Evolutionary conservation across 2,797 vertebrate genomes (phyloP).

Genomic region (Peromyscus melanophrys): DNA sequence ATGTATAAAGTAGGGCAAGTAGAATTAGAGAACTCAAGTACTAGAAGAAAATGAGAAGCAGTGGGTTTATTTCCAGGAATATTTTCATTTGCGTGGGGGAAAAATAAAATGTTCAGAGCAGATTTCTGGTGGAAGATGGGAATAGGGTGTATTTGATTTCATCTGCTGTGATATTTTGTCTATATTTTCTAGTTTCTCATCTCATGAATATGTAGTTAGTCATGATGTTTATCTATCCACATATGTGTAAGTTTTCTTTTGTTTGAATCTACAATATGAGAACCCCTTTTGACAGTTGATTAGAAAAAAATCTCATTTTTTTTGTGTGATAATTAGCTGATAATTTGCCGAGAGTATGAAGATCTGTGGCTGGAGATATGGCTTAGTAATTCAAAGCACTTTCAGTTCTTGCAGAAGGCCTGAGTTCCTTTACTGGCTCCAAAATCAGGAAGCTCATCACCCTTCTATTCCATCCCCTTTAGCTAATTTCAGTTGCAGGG

Average conservation of each 20-base stretch:
- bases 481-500: neutral
- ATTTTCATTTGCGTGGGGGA: neutral
- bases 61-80: neutral
- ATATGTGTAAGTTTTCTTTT: neutral
- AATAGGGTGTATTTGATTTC: slow-evolving; percentile 19
- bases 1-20: neutral
- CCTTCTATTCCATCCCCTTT: neutral
- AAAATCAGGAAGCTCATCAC: neutral
- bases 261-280: neutral
- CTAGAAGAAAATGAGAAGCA: neutral
- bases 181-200: slow-evolving; percentile 20
- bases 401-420: neutral
- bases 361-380: neutral
- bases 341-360: neutral
- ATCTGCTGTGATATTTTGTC: slow-evolving; percentile 19
- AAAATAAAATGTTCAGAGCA: slow-evolving; percentile 57
- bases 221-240: neutral
- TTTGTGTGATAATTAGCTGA: neutral
- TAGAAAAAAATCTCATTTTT: neutral
- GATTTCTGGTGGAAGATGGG: slow-evolving; percentile 11
- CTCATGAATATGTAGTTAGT: neutral
- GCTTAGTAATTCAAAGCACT: neutral
- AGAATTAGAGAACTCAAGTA: neutral
- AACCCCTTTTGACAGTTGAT: neutral
- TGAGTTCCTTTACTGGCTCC: neutral